Evolutionary conservation across 2,888 invertebrate genomes (phyloP), one percentile per base, ranked within the genome.

Genomic region (Scelioninae gen. 1): DNA sequence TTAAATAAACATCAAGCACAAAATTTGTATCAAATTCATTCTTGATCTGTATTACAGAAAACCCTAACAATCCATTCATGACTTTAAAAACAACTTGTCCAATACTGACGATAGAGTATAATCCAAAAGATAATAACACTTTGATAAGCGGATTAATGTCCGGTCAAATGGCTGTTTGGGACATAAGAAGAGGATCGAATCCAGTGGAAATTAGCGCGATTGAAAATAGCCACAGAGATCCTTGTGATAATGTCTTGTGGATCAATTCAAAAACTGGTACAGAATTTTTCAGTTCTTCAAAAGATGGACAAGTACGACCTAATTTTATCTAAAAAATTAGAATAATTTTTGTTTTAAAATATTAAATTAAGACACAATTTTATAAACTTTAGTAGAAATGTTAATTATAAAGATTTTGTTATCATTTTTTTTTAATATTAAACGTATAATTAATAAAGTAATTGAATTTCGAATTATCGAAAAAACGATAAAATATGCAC

Each of bases 261-360:
- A 96, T 98, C 71, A 97, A 97, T 90, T 98, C 98, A 0, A 99
- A 99, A 93, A 97, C 97, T 38, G 97, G 98, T 7, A 96, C 97
- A 0, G 98, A 99, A 91, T 98, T 98, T 91, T 98, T 98, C 93
- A 98, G 98, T 0, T 95, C 97, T 0, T 97, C 98, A 0, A 96
- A 97, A 10, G 99, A 99, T 92, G 98, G 99, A 2, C 97, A 97
- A 93, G 95, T 97, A 86, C n/a, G 47, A 56, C 40, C 16, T 40
- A 31, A 10, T 43, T 69, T 40, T 31, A 8, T 10, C 15, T n/a
- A 45, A 45, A 45, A 45, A 1, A 13, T 13, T n/a, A n/a, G n/a
- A n/a, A n/a, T n/a, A n/a, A n/a, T n/a, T n/a, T n/a, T n/a, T n/a
- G n/a, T n/a, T n/a, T n/a, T n/a, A n/a, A n/a, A n/a, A n/a, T n/a